Evolutionary conservation across 2,797 vertebrate species (phyloP).

Genomic region (Pseudochirops cupreus): DNA sequence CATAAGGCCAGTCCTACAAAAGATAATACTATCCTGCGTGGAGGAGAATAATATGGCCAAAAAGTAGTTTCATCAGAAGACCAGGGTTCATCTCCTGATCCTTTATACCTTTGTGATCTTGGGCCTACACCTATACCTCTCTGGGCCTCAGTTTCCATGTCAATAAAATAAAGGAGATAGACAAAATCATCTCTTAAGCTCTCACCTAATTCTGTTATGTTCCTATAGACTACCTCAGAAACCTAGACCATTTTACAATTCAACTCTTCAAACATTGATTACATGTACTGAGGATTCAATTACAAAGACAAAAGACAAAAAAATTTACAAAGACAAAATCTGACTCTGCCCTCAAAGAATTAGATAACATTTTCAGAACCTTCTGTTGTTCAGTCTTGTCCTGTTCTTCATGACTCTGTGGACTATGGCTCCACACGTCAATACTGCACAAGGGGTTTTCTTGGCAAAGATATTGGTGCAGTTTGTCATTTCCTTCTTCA

Average conservation of each 20-base stretch:
- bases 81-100: background rate
- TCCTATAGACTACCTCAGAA: background rate
- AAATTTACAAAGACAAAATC: background rate
- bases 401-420: background rate
- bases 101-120: background rate
- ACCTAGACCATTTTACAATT: background rate
- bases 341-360: background rate
- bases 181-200: background rate
- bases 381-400: background rate
- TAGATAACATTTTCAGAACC: background rate
- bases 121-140: background rate
- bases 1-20: background rate
- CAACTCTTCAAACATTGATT: background rate
- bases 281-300: background rate
- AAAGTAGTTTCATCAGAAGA: background rate
- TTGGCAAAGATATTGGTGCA: background rate
- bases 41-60: background rate
- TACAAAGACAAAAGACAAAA: too few species aligned
- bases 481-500: too few species aligned
- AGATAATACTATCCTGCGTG: background rate
- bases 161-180: background rate
- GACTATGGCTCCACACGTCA: background rate
- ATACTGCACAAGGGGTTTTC: background rate
- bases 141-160: background rate
- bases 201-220: background rate